Evolutionary conservation across 2,113 vertebrate species (phyloP).

Genomic region (Martes martes): DNA sequence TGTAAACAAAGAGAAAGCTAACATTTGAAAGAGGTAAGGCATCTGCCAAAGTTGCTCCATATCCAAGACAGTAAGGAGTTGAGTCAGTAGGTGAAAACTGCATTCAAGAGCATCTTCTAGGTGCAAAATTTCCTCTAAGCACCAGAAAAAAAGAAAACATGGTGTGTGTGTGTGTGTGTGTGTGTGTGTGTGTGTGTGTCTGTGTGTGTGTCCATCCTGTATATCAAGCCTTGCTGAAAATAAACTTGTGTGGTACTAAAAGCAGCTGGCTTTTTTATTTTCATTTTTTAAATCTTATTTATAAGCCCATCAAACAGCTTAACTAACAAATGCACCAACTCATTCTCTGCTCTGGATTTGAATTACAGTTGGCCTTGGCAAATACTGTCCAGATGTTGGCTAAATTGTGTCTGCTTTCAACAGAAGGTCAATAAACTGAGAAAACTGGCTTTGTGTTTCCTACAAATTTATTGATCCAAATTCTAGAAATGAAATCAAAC

Average conservation of each 20-base stretch:
- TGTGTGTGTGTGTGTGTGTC: no score
- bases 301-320: constrained; percentile 40
- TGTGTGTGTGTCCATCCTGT: not conserved
- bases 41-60: not conserved
- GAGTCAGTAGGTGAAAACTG: not conserved
- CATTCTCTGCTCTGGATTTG: constrained; percentile 55
- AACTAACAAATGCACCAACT: constrained; percentile 62
- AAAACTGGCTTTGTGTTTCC: constrained; percentile 68
- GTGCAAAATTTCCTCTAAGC: not conserved
- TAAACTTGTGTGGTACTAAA: not conserved
- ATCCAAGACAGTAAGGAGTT: constrained; percentile 23
- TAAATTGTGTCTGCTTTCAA: constrained; percentile 73
- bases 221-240: constrained; percentile 22
- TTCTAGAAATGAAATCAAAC: constrained; percentile 67
- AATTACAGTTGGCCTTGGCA: constrained; percentile 65
- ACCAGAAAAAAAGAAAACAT: constrained; percentile 5
- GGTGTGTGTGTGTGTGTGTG: no score
- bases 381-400: constrained; percentile 74
- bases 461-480: constrained; percentile 68
- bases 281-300: constrained; percentile 24
- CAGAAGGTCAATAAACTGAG: constrained; percentile 77
- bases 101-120: not conserved
- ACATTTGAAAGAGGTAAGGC: constrained; percentile 38
- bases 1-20: constrained; percentile 52
- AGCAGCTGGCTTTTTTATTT: not conserved